phyloP scores from a whole-genome alignment of 1,140 invertebrate genomes.

The Zaprionus inermis region DNA sequence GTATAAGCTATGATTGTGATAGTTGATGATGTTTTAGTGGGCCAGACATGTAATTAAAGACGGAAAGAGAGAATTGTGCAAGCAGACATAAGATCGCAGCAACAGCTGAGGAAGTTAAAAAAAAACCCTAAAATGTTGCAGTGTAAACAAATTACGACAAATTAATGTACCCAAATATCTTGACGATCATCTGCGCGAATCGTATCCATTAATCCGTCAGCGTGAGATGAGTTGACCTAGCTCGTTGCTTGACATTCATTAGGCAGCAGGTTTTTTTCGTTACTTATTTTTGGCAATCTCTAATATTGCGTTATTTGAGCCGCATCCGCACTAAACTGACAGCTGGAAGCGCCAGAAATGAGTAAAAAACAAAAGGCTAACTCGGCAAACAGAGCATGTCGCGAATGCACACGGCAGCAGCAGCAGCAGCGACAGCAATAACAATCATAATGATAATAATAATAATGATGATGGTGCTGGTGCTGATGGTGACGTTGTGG shows the following conservation, averaged over 20 bases:
- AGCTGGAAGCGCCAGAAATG: constrained; percentile 11
- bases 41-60: neutral
- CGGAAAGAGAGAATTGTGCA: neutral
- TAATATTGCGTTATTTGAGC: constrained; percentile 26
- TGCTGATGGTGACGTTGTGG: constrained; percentile 4
- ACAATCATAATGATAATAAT: constrained; percentile 9
- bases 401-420: constrained; percentile 35
- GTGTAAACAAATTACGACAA: constrained; percentile 7
- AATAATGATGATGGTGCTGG: constrained; percentile 18
- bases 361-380: constrained; percentile 42
- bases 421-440: constrained; percentile 18
- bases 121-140: neutral
- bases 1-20: neutral
- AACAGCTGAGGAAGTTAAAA: neutral
- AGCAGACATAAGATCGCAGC: neutral
- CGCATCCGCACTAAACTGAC: constrained; percentile 15
- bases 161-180: neutral
- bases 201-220: constrained; percentile 6
- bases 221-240: constrained; percentile 28
- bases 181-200: neutral
- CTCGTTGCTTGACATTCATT: constrained; percentile 28
- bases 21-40: neutral
- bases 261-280: constrained; percentile 10
- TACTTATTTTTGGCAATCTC: constrained; percentile 2
- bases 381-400: constrained; percentile 59